Conservation (phyloP, 2,888 invertebrate genomes). For the Anoncus sp. region DNA sequence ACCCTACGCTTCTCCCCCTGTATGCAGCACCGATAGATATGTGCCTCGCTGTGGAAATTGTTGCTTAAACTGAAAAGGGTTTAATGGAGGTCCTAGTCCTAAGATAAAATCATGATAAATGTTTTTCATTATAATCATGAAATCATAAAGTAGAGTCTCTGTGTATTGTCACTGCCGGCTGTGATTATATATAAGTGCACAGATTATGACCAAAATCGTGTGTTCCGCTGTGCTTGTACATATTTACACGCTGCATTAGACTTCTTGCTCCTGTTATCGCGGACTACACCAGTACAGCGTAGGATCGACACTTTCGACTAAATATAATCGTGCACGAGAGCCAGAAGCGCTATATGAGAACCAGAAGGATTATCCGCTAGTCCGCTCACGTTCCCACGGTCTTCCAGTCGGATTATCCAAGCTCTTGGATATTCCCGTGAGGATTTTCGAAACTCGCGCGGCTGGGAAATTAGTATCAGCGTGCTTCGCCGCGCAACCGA, state of each 20-base stretch:
- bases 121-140: background rate
- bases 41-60: too few species aligned
- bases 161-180: background rate
- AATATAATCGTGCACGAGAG: slow-evolving; percentile 49
- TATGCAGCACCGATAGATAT: too few species aligned
- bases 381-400: slow-evolving; percentile 68
- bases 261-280: slow-evolving; percentile 25
- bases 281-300: slow-evolving; percentile 18
- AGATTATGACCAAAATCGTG: slow-evolving; percentile 13
- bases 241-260: slow-evolving; percentile 34
- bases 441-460: slow-evolving; percentile 62
- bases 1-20: too few species aligned
- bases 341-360: slow-evolving; percentile 48
- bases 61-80: too few species aligned
- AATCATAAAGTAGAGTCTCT: background rate
- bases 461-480: slow-evolving; percentile 61
- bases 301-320: slow-evolving; percentile 52
- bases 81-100: too few species aligned
- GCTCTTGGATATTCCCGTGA: slow-evolving; percentile 61
- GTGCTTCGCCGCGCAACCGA: slow-evolving; percentile 35
- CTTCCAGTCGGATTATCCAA: slow-evolving; percentile 60
- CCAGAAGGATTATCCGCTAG: slow-evolving; percentile 64
- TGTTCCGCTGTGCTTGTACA: slow-evolving; percentile 24
- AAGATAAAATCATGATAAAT: too few species aligned
- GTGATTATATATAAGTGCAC: slow-evolving; percentile 3